A percentile compares a stretch with the other conserved stretches of the same genome.
Evolutionary conservation across 2,888 invertebrate genomes (phyloP).

Genomic region (Plebejus argus): DNA sequence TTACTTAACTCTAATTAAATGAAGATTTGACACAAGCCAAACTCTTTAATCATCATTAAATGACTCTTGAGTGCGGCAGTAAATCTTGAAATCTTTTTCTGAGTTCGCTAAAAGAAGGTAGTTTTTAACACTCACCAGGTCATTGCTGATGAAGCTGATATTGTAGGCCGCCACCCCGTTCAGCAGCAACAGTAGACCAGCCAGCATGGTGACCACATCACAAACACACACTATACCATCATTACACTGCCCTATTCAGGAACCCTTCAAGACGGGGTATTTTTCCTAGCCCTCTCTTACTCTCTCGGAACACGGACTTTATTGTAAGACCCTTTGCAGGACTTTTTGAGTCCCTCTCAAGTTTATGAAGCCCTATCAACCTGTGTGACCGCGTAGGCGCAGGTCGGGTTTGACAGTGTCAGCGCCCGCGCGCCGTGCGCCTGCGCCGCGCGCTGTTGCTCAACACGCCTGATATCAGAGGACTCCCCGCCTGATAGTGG

Average conservation of each 20-base stretch:
- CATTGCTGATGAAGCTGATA: slow-evolving; percentile 54
- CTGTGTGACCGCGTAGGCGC: slow-evolving; percentile 50
- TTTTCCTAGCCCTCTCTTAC: background rate
- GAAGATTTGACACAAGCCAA: too few relatives aligned
- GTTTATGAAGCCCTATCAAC: background rate
- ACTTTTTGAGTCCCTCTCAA: background rate
- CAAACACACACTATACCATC: slow-evolving; percentile 39
- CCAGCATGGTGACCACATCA: slow-evolving; percentile 68
- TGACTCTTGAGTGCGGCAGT: too few relatives aligned
- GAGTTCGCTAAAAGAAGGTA: background rate
- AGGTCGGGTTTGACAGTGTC: slow-evolving; percentile 66
- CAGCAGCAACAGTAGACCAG: slow-evolving; percentile 62
- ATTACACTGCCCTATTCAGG: slow-evolving; percentile 34
- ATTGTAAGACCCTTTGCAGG: too few relatives aligned
- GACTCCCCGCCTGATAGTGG: slow-evolving; percentile 41
- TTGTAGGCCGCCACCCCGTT: slow-evolving; percentile 60
- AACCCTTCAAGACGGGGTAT: background rate
- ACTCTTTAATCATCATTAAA: too few relatives aligned
- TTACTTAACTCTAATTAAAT: too few relatives aligned
- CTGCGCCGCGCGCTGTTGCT: slow-evolving; percentile 66
- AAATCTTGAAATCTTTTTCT: too few relatives aligned
- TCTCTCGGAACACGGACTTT: background rate
- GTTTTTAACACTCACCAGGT: slow-evolving; percentile 57
- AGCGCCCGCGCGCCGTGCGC: slow-evolving; percentile 59
- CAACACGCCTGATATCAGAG: slow-evolving; percentile 54